A percentile compares a stretch with the other conserved stretches of the same genome.
Evolutionary conservation across 2,113 vertebrate genomes (phyloP).

Genomic region (Nipponia nippon): DNA sequence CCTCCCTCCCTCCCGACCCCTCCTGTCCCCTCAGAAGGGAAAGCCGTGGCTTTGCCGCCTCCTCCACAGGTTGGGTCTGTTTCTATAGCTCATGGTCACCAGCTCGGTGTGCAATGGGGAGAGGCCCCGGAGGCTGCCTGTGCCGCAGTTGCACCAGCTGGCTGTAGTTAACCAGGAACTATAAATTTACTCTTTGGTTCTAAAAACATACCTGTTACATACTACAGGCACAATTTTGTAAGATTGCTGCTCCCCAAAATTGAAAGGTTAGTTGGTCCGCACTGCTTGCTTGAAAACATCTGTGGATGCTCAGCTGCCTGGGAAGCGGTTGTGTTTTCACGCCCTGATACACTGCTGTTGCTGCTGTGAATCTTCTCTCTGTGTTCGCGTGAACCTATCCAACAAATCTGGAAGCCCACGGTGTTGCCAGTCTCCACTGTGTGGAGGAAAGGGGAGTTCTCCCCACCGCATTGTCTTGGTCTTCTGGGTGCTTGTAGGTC

Average conservation of each 20-base stretch:
- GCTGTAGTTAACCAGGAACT: background rate
- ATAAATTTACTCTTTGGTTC: background rate
- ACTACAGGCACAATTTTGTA: background rate
- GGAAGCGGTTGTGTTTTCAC: background rate
- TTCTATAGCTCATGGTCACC: background rate
- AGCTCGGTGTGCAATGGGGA: background rate
- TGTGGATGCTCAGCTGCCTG: background rate
- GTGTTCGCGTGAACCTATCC: background rate
- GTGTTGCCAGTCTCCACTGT: background rate
- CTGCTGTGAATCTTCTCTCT: background rate
- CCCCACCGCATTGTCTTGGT: background rate
- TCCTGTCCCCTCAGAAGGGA: background rate
- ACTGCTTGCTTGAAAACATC: background rate
- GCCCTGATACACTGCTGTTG: accelerated
- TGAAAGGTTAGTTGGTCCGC: background rate
- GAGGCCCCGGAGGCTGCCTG: accelerated
- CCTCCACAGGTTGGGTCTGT: accelerated
- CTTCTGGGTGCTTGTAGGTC: background rate
- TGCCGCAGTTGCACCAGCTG: background rate
- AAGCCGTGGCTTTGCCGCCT: background rate
- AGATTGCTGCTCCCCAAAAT: background rate
- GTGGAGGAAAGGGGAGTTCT: background rate
- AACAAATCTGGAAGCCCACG: background rate
- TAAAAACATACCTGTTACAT: background rate
- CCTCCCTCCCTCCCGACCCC: background rate